phyloP scores from a whole-genome alignment of 2,113 vertebrate genomes.

The Nibea albiflora region DNA sequence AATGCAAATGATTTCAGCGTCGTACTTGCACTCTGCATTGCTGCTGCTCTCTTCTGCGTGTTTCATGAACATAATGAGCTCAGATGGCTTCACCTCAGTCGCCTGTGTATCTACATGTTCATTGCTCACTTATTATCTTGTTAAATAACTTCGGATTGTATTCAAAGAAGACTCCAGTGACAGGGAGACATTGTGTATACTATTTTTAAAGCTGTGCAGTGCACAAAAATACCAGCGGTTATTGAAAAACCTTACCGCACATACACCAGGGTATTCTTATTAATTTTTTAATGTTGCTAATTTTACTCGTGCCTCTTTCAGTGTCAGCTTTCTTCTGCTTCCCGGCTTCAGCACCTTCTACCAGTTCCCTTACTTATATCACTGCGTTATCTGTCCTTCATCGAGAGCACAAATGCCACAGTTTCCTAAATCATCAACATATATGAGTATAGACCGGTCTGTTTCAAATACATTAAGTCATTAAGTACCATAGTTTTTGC shows the following conservation, averaged over 20 bases:
- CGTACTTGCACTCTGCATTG: slow-evolving; percentile 37
- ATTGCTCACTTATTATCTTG: slow-evolving; percentile 1
- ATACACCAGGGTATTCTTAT: neutral
- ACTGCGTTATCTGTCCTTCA: neutral
- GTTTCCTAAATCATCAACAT: neutral
- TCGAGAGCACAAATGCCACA: slow-evolving; percentile 8
- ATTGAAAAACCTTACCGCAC: neutral
- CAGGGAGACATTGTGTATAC: neutral
- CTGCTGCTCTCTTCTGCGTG: slow-evolving; percentile 29
- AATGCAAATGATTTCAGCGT: slow-evolving; percentile 57
- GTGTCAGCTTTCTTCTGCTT: neutral
- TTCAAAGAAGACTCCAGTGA: slow-evolving; percentile 3
- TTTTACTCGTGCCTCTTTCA: slow-evolving; percentile 26
- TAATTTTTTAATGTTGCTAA: slow-evolving; percentile 6
- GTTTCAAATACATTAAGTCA: neutral
- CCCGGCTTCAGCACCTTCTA: neutral
- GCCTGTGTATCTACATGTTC: slow-evolving; percentile 11
- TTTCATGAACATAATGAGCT: slow-evolving; percentile 37
- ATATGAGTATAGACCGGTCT: slow-evolving; percentile 2
- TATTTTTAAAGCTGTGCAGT: neutral
- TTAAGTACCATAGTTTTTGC: neutral
- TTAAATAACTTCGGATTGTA: slow-evolving; percentile 8
- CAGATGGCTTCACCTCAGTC: slow-evolving; percentile 14
- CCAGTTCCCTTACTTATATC: neutral
- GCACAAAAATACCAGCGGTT: neutral